phyloP scores from a whole-genome alignment of 1,140 invertebrate genomes.

The Neelides sp. region DNA sequence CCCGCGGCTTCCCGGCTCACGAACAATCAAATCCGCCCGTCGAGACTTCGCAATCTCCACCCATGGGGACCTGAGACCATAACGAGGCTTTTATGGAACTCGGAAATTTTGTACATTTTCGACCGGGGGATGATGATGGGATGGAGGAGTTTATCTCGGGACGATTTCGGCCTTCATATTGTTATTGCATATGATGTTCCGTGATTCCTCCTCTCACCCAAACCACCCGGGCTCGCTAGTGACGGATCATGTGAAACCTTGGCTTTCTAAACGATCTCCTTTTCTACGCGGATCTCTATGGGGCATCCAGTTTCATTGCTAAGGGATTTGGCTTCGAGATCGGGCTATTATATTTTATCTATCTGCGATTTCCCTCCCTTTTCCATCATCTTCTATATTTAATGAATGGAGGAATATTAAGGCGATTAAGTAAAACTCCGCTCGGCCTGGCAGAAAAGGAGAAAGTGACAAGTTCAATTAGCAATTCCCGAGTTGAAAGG shows the following conservation, averaged over 20 bases:
- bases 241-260: too few relatives aligned
- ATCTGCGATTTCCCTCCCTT: slow-evolving; percentile 8
- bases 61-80: too few relatives aligned
- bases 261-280: too few relatives aligned
- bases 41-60: too few relatives aligned
- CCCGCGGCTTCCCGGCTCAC: too few relatives aligned
- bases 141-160: slow-evolving; percentile 16
- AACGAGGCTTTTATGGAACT: slow-evolving; percentile 18
- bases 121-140: slow-evolving; percentile 19
- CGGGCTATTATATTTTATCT: slow-evolving; percentile 29
- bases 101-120: slow-evolving; percentile 27
- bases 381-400: too few relatives aligned
- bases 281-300: too few relatives aligned
- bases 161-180: slow-evolving; percentile 21
- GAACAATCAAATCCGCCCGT: too few relatives aligned
- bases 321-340: slow-evolving; percentile 19
- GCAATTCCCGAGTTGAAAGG: slow-evolving; percentile 10
- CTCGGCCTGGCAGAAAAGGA: slow-evolving; percentile 11
- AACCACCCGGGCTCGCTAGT: too few relatives aligned
- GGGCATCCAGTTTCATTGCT: slow-evolving; percentile 24
- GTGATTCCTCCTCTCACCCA: too few relatives aligned
- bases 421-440: neutral
- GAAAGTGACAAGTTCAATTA: slow-evolving; percentile 23
- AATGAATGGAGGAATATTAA: slow-evolving; percentile 8
- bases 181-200: slow-evolving; percentile 28